Evolutionary conservation across 1,140 invertebrate genomes (phyloP), one percentile per base, ranked within the genome.

Genomic region (Drosophila baimaii): DNA sequence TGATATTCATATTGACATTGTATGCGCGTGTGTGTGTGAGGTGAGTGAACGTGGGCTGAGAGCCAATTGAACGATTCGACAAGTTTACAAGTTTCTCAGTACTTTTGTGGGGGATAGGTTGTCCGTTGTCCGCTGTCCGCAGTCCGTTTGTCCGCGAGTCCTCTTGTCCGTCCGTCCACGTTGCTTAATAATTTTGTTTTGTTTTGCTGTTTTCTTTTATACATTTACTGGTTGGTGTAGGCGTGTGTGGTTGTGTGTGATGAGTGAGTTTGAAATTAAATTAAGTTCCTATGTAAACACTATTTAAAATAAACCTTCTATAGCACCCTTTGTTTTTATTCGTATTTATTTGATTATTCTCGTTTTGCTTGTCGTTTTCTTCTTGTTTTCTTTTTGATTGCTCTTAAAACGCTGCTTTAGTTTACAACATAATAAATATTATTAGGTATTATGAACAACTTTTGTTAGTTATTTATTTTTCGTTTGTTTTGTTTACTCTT

Each of bases 241-340:
- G 47, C 59, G 31, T 68, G 51, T 77, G 49, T 78, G 33, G 35
- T 61, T 77, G 49, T 74, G 58, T 74, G 57, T 75, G 71, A 75
- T 75, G 58, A 75, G 52, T 75, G 68, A 71, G 33, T 71, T 64
- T 71, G 65, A 71, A 58, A 75, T 78, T 69, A 68, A 72, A 77
- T 77, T 84, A 86, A 59, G 68, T 78, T 72, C 71, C 79, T 88
- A 88, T 73, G 37, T 88, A 79, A 88, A 66, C 71, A 77, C 77
- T 89, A 89, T 86, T 82, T 86, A 90, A 90, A 90, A 90, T 90
- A 90, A 91, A 90, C 90, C 81, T 90, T 91, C 90, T 91, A 91
- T 91, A 91, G 90, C 90, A 91, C 90, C 88, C 85, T 89, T 91
- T 86, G 77, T 91, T 91, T 91, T 84, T 90, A 79, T 85, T 90